Evolutionary conservation across 2,888 invertebrate species (phyloP).

Genomic region (Myopa tessellatipennis): DNA sequence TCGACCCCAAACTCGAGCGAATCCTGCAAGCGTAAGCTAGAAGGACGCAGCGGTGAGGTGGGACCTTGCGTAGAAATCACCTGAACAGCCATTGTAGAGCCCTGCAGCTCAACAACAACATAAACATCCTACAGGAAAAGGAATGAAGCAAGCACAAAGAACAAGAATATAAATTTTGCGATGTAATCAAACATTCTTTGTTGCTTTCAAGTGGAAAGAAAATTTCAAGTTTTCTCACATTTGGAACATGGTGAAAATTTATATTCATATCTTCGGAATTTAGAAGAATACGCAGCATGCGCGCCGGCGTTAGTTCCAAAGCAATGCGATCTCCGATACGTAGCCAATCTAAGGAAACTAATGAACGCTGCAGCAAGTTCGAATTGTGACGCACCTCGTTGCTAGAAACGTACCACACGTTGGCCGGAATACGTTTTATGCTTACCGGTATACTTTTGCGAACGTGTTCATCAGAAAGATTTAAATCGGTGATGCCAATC

Average conservation of each 20-base stretch:
- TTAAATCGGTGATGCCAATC: constrained; percentile 82
- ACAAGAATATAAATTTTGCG: background rate
- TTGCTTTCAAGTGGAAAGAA: too few species aligned
- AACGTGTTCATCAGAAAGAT: constrained; percentile 74
- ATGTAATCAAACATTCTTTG: background rate
- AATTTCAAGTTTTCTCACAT: constrained; percentile 69
- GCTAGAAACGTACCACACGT: constrained; percentile 69
- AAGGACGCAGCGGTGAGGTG: constrained; percentile 68
- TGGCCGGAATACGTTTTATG: constrained; percentile 75
- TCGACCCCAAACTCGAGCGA: constrained; percentile 74
- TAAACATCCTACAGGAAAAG: constrained; percentile 76
- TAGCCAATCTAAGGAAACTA: constrained; percentile 81
- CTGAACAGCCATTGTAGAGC: constrained; percentile 81
- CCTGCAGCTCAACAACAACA: constrained; percentile 85
- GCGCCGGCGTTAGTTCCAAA: constrained; percentile 78
- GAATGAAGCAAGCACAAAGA: background rate
- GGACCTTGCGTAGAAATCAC: constrained; percentile 73
- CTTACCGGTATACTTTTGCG: constrained; percentile 76
- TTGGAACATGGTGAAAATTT: constrained; percentile 81
- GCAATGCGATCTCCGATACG: constrained; percentile 83
- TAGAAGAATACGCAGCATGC: constrained; percentile 78
- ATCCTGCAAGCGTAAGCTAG: constrained; percentile 71
- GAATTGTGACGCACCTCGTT: constrained; percentile 79
- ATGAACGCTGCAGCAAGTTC: constrained; percentile 74
- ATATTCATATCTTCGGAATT: constrained; percentile 86